phyloP scores from a whole-genome alignment of 2,888 invertebrate species.

The Caenorhabditis doughertyi region DNA sequence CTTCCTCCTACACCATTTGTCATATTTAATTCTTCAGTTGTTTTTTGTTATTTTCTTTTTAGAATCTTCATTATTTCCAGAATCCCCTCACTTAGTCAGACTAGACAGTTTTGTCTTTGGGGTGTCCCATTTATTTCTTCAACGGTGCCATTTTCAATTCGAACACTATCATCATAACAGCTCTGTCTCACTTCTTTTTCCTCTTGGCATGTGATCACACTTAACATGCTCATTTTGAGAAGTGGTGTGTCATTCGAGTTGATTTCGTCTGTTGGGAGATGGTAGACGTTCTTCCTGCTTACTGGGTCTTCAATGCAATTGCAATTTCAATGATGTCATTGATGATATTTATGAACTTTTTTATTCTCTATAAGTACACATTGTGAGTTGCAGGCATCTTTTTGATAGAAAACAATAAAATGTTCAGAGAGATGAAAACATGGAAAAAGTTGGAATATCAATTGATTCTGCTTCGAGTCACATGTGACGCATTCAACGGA shows the following conservation, averaged over 20 bases:
- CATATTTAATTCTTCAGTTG: no score
- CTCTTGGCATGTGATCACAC: background rate
- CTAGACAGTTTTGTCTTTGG: background rate
- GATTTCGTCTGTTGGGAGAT: background rate
- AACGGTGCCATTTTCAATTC: background rate
- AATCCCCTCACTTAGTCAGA: background rate
- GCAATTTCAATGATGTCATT: background rate
- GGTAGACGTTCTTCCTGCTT: background rate
- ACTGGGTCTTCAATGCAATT: background rate
- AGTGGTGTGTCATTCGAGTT: background rate
- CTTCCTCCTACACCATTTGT: no score
- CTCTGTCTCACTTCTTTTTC: background rate
- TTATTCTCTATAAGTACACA: slow-evolving; percentile 16
- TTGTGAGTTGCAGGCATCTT: slow-evolving; percentile 7
- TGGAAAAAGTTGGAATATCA: slow-evolving; percentile 49
- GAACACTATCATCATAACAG: background rate
- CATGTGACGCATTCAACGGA: slow-evolving; percentile 35
- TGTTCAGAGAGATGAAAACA: slow-evolving; percentile 13
- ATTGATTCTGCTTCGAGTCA: slow-evolving; percentile 30
- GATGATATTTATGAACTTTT: slow-evolving; percentile 20
- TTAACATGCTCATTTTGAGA: background rate
- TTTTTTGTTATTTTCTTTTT: no score
- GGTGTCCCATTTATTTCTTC: background rate
- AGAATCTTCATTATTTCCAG: background rate
- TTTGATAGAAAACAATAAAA: background rate